phyloP scores from a whole-genome alignment of 2,888 invertebrate species.

The Nebria salina region DNA sequence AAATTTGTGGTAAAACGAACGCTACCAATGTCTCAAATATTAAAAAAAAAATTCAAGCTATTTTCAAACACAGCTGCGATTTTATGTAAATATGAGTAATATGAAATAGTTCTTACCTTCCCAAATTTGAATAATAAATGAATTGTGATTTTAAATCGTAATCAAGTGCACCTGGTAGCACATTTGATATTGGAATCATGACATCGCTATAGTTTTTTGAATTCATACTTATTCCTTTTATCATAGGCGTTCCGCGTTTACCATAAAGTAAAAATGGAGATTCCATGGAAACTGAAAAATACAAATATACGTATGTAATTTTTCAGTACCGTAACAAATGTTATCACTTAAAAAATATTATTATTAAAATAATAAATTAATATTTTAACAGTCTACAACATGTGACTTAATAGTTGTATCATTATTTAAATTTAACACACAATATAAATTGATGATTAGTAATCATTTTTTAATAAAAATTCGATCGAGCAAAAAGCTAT shows the following conservation, averaged over 20 bases:
- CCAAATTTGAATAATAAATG: conserved; percentile 66
- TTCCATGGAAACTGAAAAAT: conserved; percentile 65
- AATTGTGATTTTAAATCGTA: conserved; percentile 70
- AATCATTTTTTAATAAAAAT: no score
- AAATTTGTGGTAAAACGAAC: no score
- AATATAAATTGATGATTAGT: neutral
- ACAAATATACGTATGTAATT: neutral
- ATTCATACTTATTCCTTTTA: conserved; percentile 71
- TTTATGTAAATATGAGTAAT: neutral
- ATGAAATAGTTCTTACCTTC: conserved; percentile 14
- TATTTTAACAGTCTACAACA: neutral
- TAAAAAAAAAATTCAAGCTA: no score
- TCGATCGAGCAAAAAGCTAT: no score
- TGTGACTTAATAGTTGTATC: no score
- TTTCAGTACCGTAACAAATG: no score
- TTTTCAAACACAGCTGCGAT: neutral
- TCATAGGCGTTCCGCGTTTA: conserved; percentile 74
- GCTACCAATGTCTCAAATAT: no score
- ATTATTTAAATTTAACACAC: neutral
- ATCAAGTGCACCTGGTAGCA: conserved; percentile 74
- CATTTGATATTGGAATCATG: conserved; percentile 75
- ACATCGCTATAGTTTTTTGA: conserved; percentile 64
- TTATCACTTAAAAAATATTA: no score
- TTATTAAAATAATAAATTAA: neutral
- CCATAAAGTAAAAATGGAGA: conserved; percentile 73